Percentiles rank a stretch among this genome's conserved stretches.
These are phyloP conservation scores for Stomatorhinus ivindoensis DNA, from an alignment of 2,113 vertebrate species.

Conservation along the genomic window DNA sequence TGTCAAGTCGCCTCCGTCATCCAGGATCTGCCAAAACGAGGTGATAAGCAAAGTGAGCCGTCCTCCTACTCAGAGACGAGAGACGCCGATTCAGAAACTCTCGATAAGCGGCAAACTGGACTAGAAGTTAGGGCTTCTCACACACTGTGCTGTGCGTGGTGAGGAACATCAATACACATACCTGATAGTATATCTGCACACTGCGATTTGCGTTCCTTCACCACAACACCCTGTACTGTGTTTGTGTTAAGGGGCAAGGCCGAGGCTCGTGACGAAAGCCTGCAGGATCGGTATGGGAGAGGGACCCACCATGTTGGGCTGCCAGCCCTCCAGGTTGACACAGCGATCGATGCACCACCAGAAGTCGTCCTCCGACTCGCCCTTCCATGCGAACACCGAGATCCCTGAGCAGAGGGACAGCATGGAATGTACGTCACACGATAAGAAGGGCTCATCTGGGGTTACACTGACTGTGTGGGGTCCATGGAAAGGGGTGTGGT, in stretches of 20 bases:
- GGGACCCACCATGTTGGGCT: slow-evolving; percentile 82
- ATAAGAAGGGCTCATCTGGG: neutral
- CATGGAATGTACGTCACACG: neutral
- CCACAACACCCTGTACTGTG: neutral
- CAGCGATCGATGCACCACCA: slow-evolving; percentile 97
- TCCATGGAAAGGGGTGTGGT: neutral
- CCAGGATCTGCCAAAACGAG: slow-evolving; percentile 68
- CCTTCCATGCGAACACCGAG: slow-evolving; percentile 90
- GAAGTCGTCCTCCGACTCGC: slow-evolving; percentile 90
- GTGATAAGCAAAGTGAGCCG: neutral
- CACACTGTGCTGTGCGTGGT: neutral
- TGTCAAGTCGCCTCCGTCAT: slow-evolving; percentile 90
- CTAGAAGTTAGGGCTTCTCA: no score
- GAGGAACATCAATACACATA: neutral
- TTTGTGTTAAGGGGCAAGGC: neutral
- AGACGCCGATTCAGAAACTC: neutral
- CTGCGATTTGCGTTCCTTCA: neutral
- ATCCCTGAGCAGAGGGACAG: slow-evolving; percentile 58
- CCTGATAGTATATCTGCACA: neutral
- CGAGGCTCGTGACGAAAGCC: neutral
- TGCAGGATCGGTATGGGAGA: neutral
- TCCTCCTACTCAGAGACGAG: neutral
- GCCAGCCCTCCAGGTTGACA: slow-evolving; percentile 77
- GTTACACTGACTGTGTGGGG: neutral
- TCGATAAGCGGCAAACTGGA: neutral